Base-by-base conservation (phyloP, 2,797 vertebrate species). In the Hydrolagus colliei region DNA sequence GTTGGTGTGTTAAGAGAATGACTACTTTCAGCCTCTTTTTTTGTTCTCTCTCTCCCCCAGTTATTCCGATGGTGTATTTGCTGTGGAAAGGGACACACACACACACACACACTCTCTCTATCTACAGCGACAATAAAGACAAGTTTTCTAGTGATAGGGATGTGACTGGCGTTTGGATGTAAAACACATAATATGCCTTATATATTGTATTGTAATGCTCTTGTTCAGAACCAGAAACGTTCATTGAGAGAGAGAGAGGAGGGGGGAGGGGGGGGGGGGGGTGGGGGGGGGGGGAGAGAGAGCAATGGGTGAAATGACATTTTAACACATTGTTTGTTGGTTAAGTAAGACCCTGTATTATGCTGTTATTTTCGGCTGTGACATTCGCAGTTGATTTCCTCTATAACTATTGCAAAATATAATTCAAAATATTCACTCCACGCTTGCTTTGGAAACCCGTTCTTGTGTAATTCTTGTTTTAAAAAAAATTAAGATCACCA, bases 31-130 rank as follows among this genome's bases (percentile, higher is more conserved):
- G 27, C 27, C 27, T 27, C 27, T 27, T 27, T 27, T 27, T 72
- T 18, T 18, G 9, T 14, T 72, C 7, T 9, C 35, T 10, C 61
- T 88, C 85, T 86, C 85, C 72, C 87, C 59, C 68, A 73, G 35
- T 87, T 92, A 90, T 91, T 90, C 90, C 88, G 87, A 87, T 90
- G 87, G 86, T 89, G 27, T 84, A 87, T 84, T 88, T 87, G 86
- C 75, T 88, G 87, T 35, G 41, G 87, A 77, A 76, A 86, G n/a
- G 68, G n/a, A 41, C 8, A 20, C 74, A 72, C 22, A 52, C 41
- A 27, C 27, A 27, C 27, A 13, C 4, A 68, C 32, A 41, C 4
- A 68, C 32, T 20, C 61, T 73, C 61, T 35, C 18, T 9, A 86
- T 76, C 16, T 67, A 32, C 22, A 35, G 61, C 16, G 61, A 5